Evolutionary conservation across 53 echinoderm and acorn worm genomes (phyloP).

Genomic region (Echinarachnius parma): DNA sequence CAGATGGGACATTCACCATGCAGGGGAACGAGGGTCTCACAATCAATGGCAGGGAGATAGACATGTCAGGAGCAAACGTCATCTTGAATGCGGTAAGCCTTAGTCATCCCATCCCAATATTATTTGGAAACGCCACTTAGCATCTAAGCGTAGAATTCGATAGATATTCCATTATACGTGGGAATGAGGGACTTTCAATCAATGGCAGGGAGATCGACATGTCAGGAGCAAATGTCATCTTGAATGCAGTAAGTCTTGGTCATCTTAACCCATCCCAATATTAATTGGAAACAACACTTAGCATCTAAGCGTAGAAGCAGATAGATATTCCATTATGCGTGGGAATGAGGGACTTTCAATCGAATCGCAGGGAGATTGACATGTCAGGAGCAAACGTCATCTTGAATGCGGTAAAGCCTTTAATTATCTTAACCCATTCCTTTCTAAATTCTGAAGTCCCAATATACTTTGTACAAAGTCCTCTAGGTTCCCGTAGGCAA

Average conservation of each 20-base stretch:
- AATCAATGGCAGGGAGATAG: conserved; percentile 5
- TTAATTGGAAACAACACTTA: too few relatives aligned
- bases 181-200: conserved; percentile 21
- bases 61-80: conserved; percentile 31
- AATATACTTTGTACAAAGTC: too few relatives aligned
- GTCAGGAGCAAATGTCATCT: conserved; percentile 28
- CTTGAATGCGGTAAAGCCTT: conserved; percentile 37
- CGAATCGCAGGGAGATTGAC: conserved; percentile 4
- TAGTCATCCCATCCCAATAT: too few relatives aligned
- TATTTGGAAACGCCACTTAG: too few relatives aligned
- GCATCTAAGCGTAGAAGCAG: conserved; percentile 1
- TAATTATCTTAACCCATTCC: too few relatives aligned
- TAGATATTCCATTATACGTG: conserved; percentile 13
- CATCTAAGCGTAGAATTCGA: conserved; percentile 4
- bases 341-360: conserved; percentile 27
- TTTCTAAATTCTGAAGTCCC: too few relatives aligned
- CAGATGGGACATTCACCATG: conserved; percentile 21
- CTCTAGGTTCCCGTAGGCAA: too few relatives aligned
- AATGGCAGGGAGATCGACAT: conserved; percentile 11
- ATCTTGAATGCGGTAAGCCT: conserved; percentile 37
- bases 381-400: conserved; percentile 30
- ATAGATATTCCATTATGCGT: conserved; percentile 11
- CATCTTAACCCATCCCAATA: too few relatives aligned
- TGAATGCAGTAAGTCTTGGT: conserved; percentile 44
- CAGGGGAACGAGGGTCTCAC: conserved; percentile 30